Evolutionary conservation across 2,113 vertebrate genomes (phyloP), one percentile per base, ranked within the genome.

Genomic region (Coptodon rendalli): DNA sequence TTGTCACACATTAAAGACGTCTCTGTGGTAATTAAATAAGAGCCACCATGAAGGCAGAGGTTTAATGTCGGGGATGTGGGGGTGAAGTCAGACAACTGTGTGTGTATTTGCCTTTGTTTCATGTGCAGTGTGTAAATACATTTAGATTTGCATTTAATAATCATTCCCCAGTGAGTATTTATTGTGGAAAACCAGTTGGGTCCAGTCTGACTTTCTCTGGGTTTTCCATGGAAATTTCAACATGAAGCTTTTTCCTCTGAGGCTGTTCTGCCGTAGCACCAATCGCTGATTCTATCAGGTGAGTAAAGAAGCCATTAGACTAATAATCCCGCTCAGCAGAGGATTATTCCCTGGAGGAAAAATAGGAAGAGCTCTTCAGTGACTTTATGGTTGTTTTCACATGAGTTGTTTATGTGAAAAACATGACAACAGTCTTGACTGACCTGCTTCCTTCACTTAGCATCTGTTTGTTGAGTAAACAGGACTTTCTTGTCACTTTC

Each of bases 391-490:
- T 29, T 29, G 24, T 50, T 76, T 78, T 50, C 71, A 76, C 24
- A 76, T 10, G 24, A 78, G 2, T 24, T 45, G 73, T 63, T 40
- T 9, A 52, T 22, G 24, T 71, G 29, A 19, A 36, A 82, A 29
- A 1, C 27, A 2, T 6, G 43, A 57, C 13, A 38, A 52, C 29
- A 17, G 7, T 36, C 43, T 9, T 27, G 13, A 45, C 27, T 7
- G 12, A 36, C 7, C 19, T 43, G 13, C 38, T 80, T 87, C 10
- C 50, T 66, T 45, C 66, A 24, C 24, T 81, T 40, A 40, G 22
- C 31, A 48, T 45, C 31, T 88, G 92, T 90, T 89, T 92, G 31
- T 80, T 83, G 78, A 89, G 87, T 57, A 84, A 92, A 90, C 45
- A 89, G 3, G 4, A 81, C 34, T 81, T 61, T 87, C 22, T 24